Evolutionary conservation across 2,113 vertebrate species (phyloP).

Genomic region (Lepus europaeus): DNA sequence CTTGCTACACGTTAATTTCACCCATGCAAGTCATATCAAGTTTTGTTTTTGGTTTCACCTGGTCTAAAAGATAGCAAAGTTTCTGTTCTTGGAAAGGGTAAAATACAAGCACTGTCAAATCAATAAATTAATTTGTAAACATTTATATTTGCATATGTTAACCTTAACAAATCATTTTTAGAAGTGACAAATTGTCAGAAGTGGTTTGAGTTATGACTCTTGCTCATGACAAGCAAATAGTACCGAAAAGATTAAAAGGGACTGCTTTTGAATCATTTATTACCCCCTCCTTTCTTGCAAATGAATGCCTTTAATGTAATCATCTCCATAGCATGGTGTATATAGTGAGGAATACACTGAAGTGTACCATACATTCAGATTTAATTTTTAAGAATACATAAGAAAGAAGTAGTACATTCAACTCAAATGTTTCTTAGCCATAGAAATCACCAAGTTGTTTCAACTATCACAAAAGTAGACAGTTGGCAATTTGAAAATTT

Average conservation of each 20-base stretch:
- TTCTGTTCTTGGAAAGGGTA: constrained; percentile 11
- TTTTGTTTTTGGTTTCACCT: constrained; percentile 47
- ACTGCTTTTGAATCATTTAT: constrained; percentile 68
- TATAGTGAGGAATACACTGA: constrained; percentile 52
- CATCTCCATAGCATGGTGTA: constrained; percentile 44
- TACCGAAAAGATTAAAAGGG: constrained; percentile 67
- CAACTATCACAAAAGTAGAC: neutral
- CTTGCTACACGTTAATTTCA: constrained; percentile 17
- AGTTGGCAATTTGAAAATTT: neutral
- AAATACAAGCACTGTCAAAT: constrained; percentile 69
- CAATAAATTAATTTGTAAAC: constrained; percentile 77
- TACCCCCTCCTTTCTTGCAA: neutral
- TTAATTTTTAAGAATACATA: neutral
- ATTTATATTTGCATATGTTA: constrained; percentile 76
- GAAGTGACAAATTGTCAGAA: constrained; percentile 68
- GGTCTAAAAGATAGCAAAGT: constrained; percentile 65
- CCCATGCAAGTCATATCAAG: neutral
- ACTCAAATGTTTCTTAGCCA: neutral
- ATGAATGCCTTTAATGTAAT: constrained; percentile 73
- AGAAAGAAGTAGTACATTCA: constrained; percentile 10
- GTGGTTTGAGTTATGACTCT: constrained; percentile 61
- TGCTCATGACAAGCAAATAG: constrained; percentile 66
- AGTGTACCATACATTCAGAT: constrained; percentile 1
- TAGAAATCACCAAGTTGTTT: neutral
- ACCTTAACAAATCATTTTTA: constrained; percentile 69